These are phyloP conservation scores for Apantesis nais DNA, from an alignment of 2,888 invertebrate species.

Conservation along the genomic window DNA sequence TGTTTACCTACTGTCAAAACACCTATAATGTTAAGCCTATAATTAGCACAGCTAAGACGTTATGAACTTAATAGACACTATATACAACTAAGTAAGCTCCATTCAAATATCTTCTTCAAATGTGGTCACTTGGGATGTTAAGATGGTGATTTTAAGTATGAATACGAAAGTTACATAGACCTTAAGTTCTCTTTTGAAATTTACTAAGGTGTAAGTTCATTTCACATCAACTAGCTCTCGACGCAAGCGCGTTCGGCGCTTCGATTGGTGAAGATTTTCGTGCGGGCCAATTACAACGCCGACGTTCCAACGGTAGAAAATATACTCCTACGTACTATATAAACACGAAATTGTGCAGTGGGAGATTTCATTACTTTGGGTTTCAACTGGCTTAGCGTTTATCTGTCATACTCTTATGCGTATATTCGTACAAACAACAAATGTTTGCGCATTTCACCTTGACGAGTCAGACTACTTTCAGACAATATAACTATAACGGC, in stretches of 20 bases:
- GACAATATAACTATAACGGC: constrained; percentile 10
- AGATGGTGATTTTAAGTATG: neutral
- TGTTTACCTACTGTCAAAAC: neutral
- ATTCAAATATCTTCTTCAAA: no score
- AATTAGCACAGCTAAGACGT: neutral
- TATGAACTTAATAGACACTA: no score
- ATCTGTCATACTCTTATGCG: constrained; percentile 13
- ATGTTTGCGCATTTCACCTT: constrained; percentile 35
- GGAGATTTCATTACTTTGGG: constrained; percentile 8
- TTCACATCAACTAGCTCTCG: no score
- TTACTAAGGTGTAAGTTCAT: neutral
- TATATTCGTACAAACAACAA: constrained; percentile 20
- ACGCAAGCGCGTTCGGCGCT: no score
- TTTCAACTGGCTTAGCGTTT: constrained; percentile 14
- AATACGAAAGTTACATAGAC: neutral
- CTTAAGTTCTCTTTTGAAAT: neutral
- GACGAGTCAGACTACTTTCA: constrained; percentile 33
- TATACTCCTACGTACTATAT: neutral
- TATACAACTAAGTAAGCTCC: neutral
- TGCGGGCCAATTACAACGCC: no score
- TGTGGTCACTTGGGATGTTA: no score
- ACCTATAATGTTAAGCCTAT: neutral
- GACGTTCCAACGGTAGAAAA: neutral
- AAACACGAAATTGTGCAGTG: constrained; percentile 5
- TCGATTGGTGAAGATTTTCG: no score